Percentiles rank a stretch among this genome's conserved stretches.
Evolutionary conservation across 2,797 vertebrate species (phyloP).

Genomic region (Tenualosa ilisha): DNA sequence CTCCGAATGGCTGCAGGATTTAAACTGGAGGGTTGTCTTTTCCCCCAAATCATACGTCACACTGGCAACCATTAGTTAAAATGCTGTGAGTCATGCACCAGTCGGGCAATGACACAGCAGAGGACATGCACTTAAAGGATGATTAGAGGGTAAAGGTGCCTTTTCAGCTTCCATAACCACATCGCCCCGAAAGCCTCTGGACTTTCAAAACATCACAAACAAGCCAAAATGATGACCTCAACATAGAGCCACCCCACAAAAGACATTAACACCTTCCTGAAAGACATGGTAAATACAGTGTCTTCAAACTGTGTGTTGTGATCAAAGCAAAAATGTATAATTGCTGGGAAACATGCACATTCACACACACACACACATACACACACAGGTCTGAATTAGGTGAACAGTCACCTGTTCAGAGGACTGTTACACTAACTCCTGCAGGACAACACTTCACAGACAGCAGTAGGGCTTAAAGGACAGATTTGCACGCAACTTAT

Average conservation of each 20-base stretch:
- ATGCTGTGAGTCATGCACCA: neutral
- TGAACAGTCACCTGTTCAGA: neutral
- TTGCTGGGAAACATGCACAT: slow-evolving; percentile 31
- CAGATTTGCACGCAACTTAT: slow-evolving; percentile 39
- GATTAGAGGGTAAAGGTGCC: neutral
- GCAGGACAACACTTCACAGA: neutral
- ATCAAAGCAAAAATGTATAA: neutral
- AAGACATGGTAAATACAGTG: neutral
- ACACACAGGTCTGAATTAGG: neutral
- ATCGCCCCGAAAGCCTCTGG: slow-evolving; percentile 24
- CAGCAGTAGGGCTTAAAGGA: slow-evolving; percentile 35
- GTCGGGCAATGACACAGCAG: neutral
- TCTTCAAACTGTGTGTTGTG: neutral
- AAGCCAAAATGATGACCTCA: neutral
- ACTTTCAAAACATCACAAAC: slow-evolving; percentile 10
- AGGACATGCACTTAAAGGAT: neutral
- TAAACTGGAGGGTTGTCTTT: neutral
- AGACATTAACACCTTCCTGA: neutral
- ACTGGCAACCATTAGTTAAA: neutral
- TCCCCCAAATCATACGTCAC: neutral
- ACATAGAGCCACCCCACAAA: neutral
- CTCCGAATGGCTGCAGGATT: neutral
- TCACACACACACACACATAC: too few relatives aligned
- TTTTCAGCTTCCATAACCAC: neutral
- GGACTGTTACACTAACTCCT: neutral